Evolutionary conservation across 2,113 vertebrate species (phyloP), one percentile per base, ranked within the genome.

Genomic region (Scytalopus superciliaris): DNA sequence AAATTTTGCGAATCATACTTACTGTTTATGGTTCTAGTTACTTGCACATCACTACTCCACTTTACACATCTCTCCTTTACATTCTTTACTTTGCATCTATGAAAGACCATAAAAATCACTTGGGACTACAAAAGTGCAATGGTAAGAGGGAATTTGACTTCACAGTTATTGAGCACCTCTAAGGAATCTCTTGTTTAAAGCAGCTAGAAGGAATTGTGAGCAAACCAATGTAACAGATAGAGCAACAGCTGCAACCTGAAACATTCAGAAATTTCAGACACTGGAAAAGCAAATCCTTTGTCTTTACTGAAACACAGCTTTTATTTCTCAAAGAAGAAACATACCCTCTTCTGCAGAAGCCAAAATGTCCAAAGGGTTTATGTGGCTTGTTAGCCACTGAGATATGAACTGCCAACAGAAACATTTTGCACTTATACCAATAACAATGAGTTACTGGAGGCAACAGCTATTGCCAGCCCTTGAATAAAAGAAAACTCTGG

Each of bases 381-480:
- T 56, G 57, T 64, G 62, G 45, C 47, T 49, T 63, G 39, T n/a
- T 57, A 89, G 70, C 31, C 70, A 42, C 66, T 76, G 37, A 37
- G 42, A 44, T 78, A 31, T 44, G 62, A 78, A 70, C 53, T 89
- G 73, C 84, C 89, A 45, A 70, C 70, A 95, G 86, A 94, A 97
- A 94, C 49, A 85, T 68, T 82, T 57, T 79, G 30, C 63, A 12
- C 70, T 97, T 96, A 91, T 27, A 89, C 45, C 28, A 94, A 55
- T 78, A 96, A 83, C 30, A 95, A 27, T 81, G 70, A 86, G 27
- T 81, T 95, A 56, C 89, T 93, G 77, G 66, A 97, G 78, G 81
- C 73, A 83, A 74, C 33, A 44, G 44, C 72, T 91, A 85, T 83
- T 93, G 64, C 86, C 45, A 83, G 78, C n/a, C 82, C 63, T 92